phyloP scores from a whole-genome alignment of 1,140 invertebrate genomes.

The Eurosta solidaginis region DNA sequence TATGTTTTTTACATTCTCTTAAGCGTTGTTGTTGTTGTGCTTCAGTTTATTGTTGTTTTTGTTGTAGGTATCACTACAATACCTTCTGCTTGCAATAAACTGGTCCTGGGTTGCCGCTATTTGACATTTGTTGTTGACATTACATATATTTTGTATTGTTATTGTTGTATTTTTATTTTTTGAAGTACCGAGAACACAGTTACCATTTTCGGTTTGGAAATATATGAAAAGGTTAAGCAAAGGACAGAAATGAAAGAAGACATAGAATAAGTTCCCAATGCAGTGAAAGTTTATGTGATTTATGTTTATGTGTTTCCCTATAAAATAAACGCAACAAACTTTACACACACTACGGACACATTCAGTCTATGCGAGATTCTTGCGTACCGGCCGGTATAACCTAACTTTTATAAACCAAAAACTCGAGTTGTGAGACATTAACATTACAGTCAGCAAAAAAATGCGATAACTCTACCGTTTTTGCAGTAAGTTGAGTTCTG shows the following conservation, averaged over 20 bases:
- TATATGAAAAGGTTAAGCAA: not conserved
- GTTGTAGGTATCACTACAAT: not conserved
- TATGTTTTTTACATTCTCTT: not conserved
- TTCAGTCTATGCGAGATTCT: no score
- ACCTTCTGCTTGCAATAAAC: not conserved
- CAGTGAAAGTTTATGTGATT: no score
- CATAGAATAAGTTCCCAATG: no score
- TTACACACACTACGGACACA: no score
- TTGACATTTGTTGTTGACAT: not conserved
- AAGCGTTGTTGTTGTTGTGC: not conserved
- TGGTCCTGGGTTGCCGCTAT: not conserved
- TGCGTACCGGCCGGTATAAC: no score
- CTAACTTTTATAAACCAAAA: no score
- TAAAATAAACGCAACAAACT: no score
- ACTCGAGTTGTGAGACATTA: no score
- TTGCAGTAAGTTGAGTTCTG: no score
- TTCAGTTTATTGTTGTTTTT: not conserved
- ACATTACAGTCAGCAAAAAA: no score
- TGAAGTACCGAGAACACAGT: not conserved
- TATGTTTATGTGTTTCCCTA: no score
- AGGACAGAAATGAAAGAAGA: not conserved
- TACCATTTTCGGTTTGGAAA: not conserved
- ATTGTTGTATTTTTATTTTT: not conserved
- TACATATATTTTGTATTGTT: not conserved
- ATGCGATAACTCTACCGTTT: no score